Base-by-base conservation (phyloP, 2,797 vertebrate species). In the Fistularia tabacaria region DNA sequence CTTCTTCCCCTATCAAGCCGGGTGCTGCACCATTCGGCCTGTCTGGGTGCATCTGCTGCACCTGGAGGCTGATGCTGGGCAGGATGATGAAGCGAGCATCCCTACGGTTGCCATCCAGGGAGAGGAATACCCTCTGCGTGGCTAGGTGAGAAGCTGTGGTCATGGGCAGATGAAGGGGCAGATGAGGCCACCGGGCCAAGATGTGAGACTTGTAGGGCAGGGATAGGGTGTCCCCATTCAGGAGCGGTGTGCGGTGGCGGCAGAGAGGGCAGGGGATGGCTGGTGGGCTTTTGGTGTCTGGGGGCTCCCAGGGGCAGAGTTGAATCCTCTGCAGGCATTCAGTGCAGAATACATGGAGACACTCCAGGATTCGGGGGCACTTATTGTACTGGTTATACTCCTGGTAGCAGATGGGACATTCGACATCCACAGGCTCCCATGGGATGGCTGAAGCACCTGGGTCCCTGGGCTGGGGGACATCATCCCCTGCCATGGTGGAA, bases 381-480 rank as follows among this genome's bases (percentile, higher is more conserved):
- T 90, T 91, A 51, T 73, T 84, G 59, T 69, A 73, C 68, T 86
- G 87, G 85, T 92, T 88, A 57, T 91, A 92, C 38, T 91, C 90
- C 59, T 92, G 91, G 73, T 92, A 92, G 72, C 91, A 92, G 55
- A 92, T 85, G 69, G 91, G 89, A 62, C 91, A 92, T 54, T 92
- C 91, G 57, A 87, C 77, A 52, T 92, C 91, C 47, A 82, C 67
- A 11, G 82, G 66, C 12, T 90, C 90, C 57, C 65, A 80, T 1
- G 72, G 12, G 61, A 15, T 4, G 14, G 40, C 9, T 50, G 48
- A 8, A 59, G 63, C 42, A 69, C 59, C 59, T 37, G 62, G 7
- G 54, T 59, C 66, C 53, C 61, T 55, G 46, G 66, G 64, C 42
- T 76, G 63, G 25, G 13, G 15, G 14, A 62, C 66, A 44, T 57